A percentile compares a stretch with the other conserved stretches of the same genome.
phyloP scores from a whole-genome alignment of 2,797 vertebrate genomes.

The Huso huso region DNA sequence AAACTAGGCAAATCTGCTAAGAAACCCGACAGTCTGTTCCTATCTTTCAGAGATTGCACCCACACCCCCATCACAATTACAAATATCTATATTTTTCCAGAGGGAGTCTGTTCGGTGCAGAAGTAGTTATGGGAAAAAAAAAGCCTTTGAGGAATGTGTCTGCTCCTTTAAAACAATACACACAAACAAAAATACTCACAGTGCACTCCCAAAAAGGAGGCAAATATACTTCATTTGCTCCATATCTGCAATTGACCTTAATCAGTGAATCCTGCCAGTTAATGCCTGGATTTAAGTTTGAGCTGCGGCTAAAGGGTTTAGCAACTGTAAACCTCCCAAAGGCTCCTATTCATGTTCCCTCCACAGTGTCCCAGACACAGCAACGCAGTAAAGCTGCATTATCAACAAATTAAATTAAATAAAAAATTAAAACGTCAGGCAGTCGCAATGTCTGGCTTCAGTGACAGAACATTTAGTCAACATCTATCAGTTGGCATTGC shows the following conservation, averaged over 20 bases:
- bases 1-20: too few species aligned
- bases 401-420: conserved; percentile 68
- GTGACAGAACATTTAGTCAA: conserved; percentile 45
- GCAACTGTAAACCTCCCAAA: conserved; percentile 21
- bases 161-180: not conserved
- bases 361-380: conserved; percentile 36
- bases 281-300: not conserved
- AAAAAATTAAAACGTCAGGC: conserved; percentile 58
- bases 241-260: not conserved
- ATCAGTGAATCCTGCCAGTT: not conserved
- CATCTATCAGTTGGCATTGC: conserved; percentile 24
- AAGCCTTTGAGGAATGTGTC: not conserved
- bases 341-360: conserved; percentile 31
- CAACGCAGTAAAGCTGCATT: conserved; percentile 36
- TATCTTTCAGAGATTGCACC: too few species aligned
- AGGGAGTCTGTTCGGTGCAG: not conserved
- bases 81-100: conserved; percentile 1
- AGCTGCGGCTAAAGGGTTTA: not conserved
- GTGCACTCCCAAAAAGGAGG: not conserved
- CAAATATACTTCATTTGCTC: not conserved
- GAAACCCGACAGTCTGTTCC: too few species aligned
- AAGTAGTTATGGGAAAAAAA: not conserved
- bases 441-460: conserved; percentile 50
- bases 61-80: not conserved
- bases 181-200: not conserved